These are phyloP conservation scores for Beroe forskalii DNA, from an alignment of 37 sponge, comb jelly and placozoan genomes.

Conservation along the genomic window DNA sequence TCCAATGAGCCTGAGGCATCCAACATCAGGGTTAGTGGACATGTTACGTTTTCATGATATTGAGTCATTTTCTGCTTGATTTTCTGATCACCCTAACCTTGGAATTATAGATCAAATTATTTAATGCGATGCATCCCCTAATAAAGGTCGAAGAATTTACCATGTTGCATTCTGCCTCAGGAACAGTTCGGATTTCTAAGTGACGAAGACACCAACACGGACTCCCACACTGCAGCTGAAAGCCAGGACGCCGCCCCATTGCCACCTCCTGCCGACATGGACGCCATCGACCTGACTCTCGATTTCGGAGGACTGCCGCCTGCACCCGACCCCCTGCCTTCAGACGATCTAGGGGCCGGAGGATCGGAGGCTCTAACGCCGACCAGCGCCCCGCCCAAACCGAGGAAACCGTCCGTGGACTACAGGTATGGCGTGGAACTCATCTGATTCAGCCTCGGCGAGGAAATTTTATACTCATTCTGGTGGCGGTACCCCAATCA, in stretches of 20 bases:
- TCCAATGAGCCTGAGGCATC: neutral
- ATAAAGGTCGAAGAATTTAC: no score
- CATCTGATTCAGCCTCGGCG: neutral
- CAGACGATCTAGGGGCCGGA: neutral
- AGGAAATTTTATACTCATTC: neutral
- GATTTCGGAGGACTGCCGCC: constrained; percentile 3
- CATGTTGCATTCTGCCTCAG: no score
- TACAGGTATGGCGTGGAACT: constrained; percentile 10
- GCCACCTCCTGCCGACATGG: neutral
- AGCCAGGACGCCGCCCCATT: neutral
- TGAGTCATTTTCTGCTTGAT: no score
- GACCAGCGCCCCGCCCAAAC: constrained; percentile 36
- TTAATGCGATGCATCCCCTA: no score
- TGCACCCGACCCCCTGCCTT: neutral
- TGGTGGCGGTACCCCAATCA: neutral
- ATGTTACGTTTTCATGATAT: no score
- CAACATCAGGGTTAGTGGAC: neutral
- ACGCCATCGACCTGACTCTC: constrained; percentile 5
- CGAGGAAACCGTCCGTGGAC: constrained; percentile 13
- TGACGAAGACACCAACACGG: constrained; percentile 48
- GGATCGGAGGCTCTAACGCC: constrained; percentile 5
- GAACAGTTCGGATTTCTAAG: constrained; percentile 45
- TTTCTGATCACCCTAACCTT: no score
- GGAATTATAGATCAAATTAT: no score
- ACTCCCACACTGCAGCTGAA: neutral